A percentile compares a stretch with the other conserved stretches of the same genome.
Conservation (phyloP, 2,113 vertebrate species). For the Heterotis niloticus region DNA sequence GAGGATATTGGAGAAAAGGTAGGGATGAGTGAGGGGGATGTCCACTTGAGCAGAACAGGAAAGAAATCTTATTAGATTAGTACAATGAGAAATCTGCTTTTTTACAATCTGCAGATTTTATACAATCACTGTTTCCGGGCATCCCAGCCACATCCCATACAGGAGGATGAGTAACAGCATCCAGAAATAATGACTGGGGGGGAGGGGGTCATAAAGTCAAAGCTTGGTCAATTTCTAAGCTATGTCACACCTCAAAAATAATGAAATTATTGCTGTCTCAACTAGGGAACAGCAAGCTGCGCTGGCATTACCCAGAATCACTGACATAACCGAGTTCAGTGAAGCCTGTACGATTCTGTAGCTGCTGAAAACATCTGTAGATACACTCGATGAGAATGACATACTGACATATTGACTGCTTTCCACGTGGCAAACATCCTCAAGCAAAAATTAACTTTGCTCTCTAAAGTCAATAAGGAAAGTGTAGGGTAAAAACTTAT, state of each 20-base stretch:
- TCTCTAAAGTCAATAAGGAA: too few species aligned
- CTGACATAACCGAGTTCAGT: too few species aligned
- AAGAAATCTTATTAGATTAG: slow-evolving; percentile 15
- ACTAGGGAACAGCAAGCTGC: background rate
- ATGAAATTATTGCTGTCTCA: background rate
- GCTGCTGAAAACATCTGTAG: too few species aligned
- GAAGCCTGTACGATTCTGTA: too few species aligned
- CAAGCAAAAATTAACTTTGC: too few species aligned
- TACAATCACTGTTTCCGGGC: background rate
- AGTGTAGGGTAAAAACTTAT: too few species aligned
- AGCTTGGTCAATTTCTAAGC: background rate
- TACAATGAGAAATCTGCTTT: background rate
- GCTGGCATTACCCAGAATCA: background rate
- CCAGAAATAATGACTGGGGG: background rate
- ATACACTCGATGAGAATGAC: too few species aligned
- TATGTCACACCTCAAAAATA: background rate
- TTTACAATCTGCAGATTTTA: background rate
- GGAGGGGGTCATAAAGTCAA: background rate
- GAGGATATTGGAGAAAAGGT: background rate
- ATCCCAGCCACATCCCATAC: background rate
- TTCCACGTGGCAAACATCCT: too few species aligned
- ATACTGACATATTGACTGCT: too few species aligned
- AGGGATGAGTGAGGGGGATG: background rate
- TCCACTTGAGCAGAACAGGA: background rate
- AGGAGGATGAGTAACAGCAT: background rate